phyloP scores from a whole-genome alignment of 2,113 vertebrate genomes.

The Sceloporus undulatus region DNA sequence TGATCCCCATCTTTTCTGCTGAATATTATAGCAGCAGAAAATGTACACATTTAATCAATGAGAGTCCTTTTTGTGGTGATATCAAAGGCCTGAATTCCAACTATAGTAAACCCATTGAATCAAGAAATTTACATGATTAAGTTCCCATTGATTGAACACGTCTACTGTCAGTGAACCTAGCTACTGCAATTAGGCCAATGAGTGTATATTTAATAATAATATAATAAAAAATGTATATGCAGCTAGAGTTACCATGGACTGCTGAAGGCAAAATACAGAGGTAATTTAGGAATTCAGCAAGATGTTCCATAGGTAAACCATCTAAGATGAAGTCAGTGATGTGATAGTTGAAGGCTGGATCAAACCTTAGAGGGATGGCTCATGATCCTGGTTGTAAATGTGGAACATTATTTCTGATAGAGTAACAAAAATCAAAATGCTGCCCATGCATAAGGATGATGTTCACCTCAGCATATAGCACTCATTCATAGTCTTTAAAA shows the following conservation, averaged over 20 bases:
- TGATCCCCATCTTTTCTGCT: constrained; percentile 1
- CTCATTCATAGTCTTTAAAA: neutral
- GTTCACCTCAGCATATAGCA: neutral
- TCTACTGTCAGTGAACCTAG: too few relatives aligned
- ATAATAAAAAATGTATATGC: neutral
- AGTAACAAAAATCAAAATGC: neutral
- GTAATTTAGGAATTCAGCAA: too few relatives aligned
- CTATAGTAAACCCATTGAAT: neutral
- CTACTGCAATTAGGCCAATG: too few relatives aligned
- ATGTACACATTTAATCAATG: neutral
- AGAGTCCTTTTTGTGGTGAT: neutral
- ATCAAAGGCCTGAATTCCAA: neutral
- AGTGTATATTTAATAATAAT: neutral
- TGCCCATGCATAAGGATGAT: neutral
- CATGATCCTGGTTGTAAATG: too few relatives aligned
- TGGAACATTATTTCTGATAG: neutral
- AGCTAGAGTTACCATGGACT: neutral
- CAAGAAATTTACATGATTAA: too few relatives aligned
- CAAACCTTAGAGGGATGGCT: neutral
- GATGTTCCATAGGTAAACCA: neutral
- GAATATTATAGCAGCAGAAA: constrained; percentile 20
- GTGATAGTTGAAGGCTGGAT: neutral
- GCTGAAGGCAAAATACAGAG: neutral
- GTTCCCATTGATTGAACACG: too few relatives aligned
- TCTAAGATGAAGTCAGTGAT: neutral